A percentile compares a stretch with the other conserved stretches of the same genome.
These are phyloP conservation scores for Patella ulyssiponensis DNA, from an alignment of 2,888 invertebrate species.

Conservation along the genomic window DNA sequence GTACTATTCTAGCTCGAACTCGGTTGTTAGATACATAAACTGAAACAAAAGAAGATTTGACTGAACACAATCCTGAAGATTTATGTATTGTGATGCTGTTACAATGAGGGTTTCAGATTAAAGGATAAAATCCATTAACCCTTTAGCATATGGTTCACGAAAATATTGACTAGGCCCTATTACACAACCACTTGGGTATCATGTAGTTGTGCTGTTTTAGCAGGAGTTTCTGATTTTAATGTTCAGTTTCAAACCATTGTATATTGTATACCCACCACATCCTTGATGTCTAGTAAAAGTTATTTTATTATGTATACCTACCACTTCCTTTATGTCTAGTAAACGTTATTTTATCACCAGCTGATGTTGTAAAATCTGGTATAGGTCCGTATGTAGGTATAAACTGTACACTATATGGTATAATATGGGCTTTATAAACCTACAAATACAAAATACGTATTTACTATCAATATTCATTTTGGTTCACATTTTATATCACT, in stretches of 20 bases:
- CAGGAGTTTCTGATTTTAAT: no score
- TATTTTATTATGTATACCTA: conserved; percentile 28
- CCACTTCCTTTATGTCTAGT: conserved; percentile 45
- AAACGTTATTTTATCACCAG: conserved; percentile 48
- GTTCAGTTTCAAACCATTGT: no score
- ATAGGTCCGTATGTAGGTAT: conserved; percentile 49
- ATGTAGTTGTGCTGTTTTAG: no score
- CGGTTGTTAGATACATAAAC: conserved; percentile 58
- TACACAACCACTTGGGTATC: no score
- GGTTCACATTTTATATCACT: no score
- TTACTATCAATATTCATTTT: no score
- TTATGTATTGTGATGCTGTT: neutral
- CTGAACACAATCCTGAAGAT: neutral
- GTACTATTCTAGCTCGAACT: conserved; percentile 54
- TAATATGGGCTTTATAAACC: conserved; percentile 60
- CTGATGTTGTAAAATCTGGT: conserved; percentile 41
- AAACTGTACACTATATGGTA: conserved; percentile 46
- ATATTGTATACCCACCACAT: no score
- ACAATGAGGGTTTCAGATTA: no score
- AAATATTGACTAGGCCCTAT: no score
- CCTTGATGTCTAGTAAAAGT: no score
- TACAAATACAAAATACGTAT: conserved; percentile 27
- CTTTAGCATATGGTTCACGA: no score
- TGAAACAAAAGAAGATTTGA: conserved; percentile 32
- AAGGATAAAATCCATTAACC: no score